Evolutionary conservation across 1,140 invertebrate species (phyloP).

Genomic region (Lordiphosa collinella): DNA sequence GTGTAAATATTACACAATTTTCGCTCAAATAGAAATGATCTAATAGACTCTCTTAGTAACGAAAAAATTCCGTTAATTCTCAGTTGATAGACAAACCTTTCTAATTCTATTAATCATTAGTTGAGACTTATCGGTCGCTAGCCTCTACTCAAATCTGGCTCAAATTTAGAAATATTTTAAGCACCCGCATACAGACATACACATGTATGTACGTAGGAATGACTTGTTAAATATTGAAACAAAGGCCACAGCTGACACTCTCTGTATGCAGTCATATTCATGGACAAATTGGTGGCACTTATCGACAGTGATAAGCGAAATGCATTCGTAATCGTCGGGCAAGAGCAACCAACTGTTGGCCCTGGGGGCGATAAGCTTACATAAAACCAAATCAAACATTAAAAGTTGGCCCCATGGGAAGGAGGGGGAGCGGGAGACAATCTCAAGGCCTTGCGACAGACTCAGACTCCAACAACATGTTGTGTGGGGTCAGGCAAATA

Average conservation of each 20-base stretch:
- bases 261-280: conserved; percentile 9
- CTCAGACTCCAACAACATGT: conserved; percentile 35
- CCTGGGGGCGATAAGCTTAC: conserved; percentile 7
- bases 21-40: not conserved
- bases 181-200: conserved; percentile 6
- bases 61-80: not conserved
- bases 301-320: conserved; percentile 43
- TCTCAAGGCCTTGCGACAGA: conserved; percentile 59
- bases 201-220: conserved; percentile 5
- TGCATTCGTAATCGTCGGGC: conserved; percentile 36
- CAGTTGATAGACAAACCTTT: too few relatives aligned
- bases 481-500: conserved; percentile 70
- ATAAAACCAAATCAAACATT: conserved; percentile 2
- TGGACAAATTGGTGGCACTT: conserved; percentile 32
- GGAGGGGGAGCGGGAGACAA: conserved; percentile 7
- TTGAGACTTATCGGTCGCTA: conserved; percentile 27
- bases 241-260: conserved; percentile 40
- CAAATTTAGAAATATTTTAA: too few relatives aligned
- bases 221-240: conserved; percentile 37
- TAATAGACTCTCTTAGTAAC: not conserved
- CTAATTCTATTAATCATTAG: not conserved
- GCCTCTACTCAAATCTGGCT: conserved; percentile 9
- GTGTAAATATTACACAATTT: conserved; percentile 2
- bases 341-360: conserved; percentile 23
- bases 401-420: not conserved